phyloP scores from a whole-genome alignment of 2,113 vertebrate genomes.

The Dicrurus megarhynchus region DNA sequence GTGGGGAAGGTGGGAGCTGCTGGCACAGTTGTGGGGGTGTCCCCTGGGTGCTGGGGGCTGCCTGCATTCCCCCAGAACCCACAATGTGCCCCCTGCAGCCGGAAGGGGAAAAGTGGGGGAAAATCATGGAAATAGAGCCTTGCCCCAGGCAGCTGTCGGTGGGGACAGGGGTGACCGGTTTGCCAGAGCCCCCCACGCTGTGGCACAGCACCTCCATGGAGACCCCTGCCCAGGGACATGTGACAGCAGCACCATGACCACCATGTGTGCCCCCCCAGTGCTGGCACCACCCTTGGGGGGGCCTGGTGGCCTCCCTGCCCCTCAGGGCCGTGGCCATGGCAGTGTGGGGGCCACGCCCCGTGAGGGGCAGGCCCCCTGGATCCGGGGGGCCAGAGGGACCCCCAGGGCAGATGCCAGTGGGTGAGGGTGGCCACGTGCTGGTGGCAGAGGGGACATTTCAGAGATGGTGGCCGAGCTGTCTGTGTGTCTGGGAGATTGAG shows the following conservation, averaged over 20 bases:
- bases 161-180: accelerated
- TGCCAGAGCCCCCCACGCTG: neutral
- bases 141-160: accelerated
- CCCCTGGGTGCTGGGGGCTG: neutral
- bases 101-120: neutral
- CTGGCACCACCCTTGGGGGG: neutral
- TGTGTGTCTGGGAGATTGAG: neutral
- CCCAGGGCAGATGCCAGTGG: accelerated
- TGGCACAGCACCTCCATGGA: neutral
- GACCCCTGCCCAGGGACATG: neutral
- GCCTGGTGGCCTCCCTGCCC: neutral
- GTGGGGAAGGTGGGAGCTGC: neutral
- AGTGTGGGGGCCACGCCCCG: accelerated
- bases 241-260: neutral
- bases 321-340: neutral
- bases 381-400: neutral
- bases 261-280: accelerated
- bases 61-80: neutral
- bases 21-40: neutral
- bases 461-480: neutral
- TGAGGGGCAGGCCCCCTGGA: neutral
- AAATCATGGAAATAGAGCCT: accelerated
- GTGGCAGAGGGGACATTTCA: neutral
- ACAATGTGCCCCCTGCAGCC: accelerated
- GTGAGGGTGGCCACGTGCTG: neutral